Evolutionary conservation across 1,140 invertebrate genomes (phyloP).

Genomic region (Penaeus indicus): DNA sequence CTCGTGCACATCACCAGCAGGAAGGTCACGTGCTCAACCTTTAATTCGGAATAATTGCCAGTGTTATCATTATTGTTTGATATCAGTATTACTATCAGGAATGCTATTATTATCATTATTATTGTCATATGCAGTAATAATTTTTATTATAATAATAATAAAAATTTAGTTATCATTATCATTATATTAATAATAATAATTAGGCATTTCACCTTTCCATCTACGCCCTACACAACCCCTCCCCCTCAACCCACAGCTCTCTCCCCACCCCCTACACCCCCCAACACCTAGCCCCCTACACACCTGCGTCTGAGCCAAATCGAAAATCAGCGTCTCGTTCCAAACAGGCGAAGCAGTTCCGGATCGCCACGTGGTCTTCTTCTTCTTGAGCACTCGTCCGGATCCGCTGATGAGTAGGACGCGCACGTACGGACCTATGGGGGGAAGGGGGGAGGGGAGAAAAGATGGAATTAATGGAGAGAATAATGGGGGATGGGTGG

Average conservation of each 20-base stretch:
- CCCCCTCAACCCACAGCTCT: conserved; percentile 72
- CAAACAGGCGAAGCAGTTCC: conserved; percentile 71
- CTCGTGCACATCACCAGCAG: conserved; percentile 71
- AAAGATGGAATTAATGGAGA: background rate
- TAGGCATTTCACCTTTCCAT: no score
- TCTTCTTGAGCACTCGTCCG: conserved; percentile 74
- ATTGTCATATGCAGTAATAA: no score
- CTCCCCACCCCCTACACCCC: conserved; percentile 69
- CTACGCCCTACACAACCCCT: conserved; percentile 71
- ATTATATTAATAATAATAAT: no score
- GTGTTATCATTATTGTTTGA: background rate
- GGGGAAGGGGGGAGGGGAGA: background rate
- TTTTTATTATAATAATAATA: no score
- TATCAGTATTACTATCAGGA: background rate
- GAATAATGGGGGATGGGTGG: background rate
- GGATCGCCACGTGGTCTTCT: conserved; percentile 71
- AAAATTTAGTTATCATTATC: no score
- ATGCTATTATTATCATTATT: no score
- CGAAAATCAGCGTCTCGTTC: conserved; percentile 74
- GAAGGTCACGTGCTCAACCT: conserved; percentile 71
- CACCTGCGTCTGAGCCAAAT: conserved; percentile 72
- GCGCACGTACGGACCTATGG: conserved; percentile 73
- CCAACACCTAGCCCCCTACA: background rate
- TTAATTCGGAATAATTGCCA: background rate
- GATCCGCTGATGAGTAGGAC: conserved; percentile 73